These are phyloP conservation scores for Hippolais icterina DNA, from an alignment of 2,113 vertebrate genomes.

Conservation along the genomic window DNA sequence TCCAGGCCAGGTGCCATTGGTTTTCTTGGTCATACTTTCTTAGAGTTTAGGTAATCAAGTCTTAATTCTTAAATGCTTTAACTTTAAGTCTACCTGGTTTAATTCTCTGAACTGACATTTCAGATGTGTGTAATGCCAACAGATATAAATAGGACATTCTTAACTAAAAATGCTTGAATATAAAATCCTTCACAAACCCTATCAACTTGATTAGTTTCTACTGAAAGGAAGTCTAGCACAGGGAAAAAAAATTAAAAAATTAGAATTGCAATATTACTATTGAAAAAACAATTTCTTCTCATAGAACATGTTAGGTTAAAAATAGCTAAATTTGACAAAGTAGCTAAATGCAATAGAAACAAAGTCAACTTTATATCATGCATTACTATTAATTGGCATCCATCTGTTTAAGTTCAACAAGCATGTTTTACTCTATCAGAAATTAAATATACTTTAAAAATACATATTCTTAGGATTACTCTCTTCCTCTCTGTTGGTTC, in stretches of 20 bases:
- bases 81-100: background rate
- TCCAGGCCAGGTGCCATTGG: background rate
- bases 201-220: background rate
- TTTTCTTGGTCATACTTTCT: background rate
- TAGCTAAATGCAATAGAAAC: background rate
- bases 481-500: background rate
- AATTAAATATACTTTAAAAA: background rate
- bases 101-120: background rate
- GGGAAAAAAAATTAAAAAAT: background rate
- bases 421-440: background rate
- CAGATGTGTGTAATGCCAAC: background rate
- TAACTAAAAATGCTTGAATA: background rate
- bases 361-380: background rate
- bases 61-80: background rate
- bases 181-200: background rate
- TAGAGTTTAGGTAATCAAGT: background rate
- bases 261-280: background rate
- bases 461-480: background rate
- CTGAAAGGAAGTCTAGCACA: background rate
- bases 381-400: background rate
- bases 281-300: background rate
- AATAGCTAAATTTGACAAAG: background rate
- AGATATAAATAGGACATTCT: background rate
- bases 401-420: background rate
- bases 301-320: background rate